Conservation (phyloP, 2,113 vertebrate species). For the Tachuris rubrigastra region DNA sequence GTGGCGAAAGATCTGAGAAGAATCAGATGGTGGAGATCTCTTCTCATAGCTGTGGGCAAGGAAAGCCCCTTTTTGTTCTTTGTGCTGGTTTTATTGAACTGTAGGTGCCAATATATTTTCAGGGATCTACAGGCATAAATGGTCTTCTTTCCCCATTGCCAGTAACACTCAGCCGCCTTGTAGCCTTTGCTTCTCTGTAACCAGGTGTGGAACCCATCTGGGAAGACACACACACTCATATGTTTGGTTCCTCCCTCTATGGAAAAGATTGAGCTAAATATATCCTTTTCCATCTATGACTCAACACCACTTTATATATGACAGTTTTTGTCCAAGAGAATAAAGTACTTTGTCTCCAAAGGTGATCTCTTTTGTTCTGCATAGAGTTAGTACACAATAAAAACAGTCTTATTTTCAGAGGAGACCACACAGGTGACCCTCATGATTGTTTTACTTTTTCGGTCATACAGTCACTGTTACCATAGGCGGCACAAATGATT, state of each 20-base stretch:
- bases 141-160: neutral
- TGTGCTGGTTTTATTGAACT: neutral
- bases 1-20: neutral
- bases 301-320: neutral
- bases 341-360: neutral
- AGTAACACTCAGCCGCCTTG: neutral
- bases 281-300: neutral
- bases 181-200: neutral
- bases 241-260: neutral
- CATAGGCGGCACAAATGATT: neutral
- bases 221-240: neutral
- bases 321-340: neutral
- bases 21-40: neutral
- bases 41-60: neutral
- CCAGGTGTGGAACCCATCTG: neutral
- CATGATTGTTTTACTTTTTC: neutral
- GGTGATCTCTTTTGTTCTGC: neutral
- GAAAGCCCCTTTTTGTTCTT: neutral
- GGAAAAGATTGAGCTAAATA: neutral
- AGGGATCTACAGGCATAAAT: neutral
- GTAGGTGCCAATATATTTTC: neutral
- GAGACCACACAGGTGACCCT: neutral
- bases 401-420: neutral
- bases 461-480: neutral
- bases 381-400: neutral